Conservation (phyloP, 2,113 vertebrate species). For the Hypomesus transpacificus region DNA sequence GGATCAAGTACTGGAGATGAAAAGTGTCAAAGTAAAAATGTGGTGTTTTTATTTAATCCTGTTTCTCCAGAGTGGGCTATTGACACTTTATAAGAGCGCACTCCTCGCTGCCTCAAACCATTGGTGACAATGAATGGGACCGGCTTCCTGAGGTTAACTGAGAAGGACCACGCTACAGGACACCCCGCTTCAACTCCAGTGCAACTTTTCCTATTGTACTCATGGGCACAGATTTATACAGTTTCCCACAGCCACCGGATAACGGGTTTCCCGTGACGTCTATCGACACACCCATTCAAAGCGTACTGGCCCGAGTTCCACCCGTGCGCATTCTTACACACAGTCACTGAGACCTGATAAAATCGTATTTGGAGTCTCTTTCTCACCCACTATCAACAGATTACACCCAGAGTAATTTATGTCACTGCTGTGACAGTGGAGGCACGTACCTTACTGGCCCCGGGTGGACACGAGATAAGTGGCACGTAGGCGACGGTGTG, state of each 20-base stretch:
- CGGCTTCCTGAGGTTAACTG: conserved; percentile 47
- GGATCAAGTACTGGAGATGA: conserved; percentile 15
- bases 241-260: conserved; percentile 68
- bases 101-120: conserved; percentile 29
- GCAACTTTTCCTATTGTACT: conserved; percentile 59
- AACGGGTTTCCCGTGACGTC: conserved; percentile 59
- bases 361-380: background rate
- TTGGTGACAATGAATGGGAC: conserved; percentile 23
- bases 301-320: conserved; percentile 27
- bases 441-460: background rate
- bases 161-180: conserved; percentile 56
- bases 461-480: conserved; percentile 24
- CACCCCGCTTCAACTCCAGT: conserved; percentile 50
- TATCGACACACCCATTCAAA: conserved; percentile 59
- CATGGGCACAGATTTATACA: conserved; percentile 65
- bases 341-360: background rate
- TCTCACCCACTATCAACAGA: background rate
- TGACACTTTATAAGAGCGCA: conserved; percentile 17
- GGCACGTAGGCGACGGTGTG: conserved; percentile 48
- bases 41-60: conserved; percentile 42
- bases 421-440: background rate
- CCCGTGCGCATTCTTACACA: background rate
- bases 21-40: background rate
- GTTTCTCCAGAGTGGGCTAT: background rate
- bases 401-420: background rate